Evolutionary conservation across 2,113 vertebrate species (phyloP).

Genomic region (Indri indri): DNA sequence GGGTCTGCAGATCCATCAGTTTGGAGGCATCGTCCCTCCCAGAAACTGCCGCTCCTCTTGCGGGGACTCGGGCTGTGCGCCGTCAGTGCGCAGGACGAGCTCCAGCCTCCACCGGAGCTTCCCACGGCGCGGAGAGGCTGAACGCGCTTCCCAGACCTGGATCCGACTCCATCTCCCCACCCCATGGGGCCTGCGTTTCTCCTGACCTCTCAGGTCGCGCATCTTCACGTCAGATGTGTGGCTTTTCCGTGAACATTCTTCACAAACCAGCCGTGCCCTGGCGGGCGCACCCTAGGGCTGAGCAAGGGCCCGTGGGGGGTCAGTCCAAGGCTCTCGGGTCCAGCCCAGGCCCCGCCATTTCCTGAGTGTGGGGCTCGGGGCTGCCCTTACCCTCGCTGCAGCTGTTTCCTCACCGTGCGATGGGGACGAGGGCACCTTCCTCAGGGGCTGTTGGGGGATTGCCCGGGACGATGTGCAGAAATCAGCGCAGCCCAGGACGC

Average conservation of each 20-base stretch:
- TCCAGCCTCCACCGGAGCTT: not conserved
- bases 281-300: not conserved
- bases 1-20: no score
- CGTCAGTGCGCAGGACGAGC: not conserved
- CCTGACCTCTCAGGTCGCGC: not conserved
- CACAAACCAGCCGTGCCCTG: not conserved
- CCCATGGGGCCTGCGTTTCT: not conserved
- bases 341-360: not conserved
- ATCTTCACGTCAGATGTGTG: not conserved
- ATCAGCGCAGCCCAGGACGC: not conserved
- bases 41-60: not conserved
- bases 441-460: not conserved
- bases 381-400: no score
- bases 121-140: not conserved
- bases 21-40: not conserved
- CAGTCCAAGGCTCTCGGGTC: not conserved
- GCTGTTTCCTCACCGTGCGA: not conserved
- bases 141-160: not conserved
- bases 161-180: not conserved
- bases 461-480: accelerated
- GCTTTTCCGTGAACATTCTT: not conserved
- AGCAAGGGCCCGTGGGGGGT: not conserved
- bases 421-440: not conserved
- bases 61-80: not conserved
- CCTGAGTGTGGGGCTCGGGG: not conserved